Evolutionary conservation across 2,888 invertebrate species (phyloP).

Genomic region (Ophonus ardosiacus): DNA sequence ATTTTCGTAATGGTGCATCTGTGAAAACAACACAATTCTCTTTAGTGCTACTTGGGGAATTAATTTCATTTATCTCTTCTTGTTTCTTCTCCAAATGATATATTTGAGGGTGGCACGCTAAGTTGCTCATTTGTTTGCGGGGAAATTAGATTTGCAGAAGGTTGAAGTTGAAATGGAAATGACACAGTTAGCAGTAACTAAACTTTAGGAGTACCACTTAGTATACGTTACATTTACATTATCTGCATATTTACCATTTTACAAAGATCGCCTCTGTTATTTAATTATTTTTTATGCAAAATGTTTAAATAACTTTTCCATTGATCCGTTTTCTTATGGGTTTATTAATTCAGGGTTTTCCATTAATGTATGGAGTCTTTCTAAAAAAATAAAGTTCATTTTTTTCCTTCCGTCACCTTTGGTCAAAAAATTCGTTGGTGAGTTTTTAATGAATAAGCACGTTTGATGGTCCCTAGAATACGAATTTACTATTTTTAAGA

Average conservation of each 20-base stretch:
- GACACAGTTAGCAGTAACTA: neutral
- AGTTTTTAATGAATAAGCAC: too few species aligned
- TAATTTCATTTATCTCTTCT: conserved; percentile 55
- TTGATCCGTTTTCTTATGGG: too few species aligned
- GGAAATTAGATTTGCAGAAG: conserved; percentile 25
- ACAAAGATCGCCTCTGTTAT: too few species aligned
- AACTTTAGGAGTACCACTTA: neutral
- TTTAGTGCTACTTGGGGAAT: conserved; percentile 42
- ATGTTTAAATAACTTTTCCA: too few species aligned
- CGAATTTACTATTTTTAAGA: too few species aligned
- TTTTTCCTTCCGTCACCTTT: too few species aligned
- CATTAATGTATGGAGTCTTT: too few species aligned
- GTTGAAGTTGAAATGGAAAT: conserved; percentile 10
- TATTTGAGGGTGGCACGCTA: conserved; percentile 37
- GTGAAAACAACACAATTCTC: conserved; percentile 37
- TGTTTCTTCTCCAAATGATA: conserved; percentile 37
- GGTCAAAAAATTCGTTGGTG: too few species aligned
- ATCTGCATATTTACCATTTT: conserved; percentile 14
- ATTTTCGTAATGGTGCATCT: neutral
- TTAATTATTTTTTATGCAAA: too few species aligned
- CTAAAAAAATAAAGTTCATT: too few species aligned
- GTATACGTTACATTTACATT: neutral
- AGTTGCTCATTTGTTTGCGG: conserved; percentile 48
- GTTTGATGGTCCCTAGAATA: too few species aligned
- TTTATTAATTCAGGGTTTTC: too few species aligned